Evolutionary conservation across 2,797 vertebrate genomes (phyloP), one percentile per base, ranked within the genome.

Genomic region (Rhynchotus rufescens): DNA sequence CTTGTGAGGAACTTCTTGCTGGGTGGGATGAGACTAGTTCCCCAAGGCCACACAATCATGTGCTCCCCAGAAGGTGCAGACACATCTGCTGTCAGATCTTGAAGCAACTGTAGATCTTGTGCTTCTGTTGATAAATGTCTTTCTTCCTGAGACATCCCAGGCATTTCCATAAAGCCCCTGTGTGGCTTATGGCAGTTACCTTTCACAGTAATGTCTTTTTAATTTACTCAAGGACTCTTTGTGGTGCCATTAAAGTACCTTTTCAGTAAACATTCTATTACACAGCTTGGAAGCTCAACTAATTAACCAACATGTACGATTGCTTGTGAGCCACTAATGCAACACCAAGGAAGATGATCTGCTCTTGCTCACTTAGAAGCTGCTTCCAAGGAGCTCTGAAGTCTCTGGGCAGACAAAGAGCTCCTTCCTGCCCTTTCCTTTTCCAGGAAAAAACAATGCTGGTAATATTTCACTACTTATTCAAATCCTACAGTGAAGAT

Each of bases 261-360:
- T 75, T 76, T 68, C 71, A 80, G 83, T 28, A 95, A 93, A 89
- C 32, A 36, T 30, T 61, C 66, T 77, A 73, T 87, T 93, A 93
- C 47, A 62, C 56, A 87, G 62, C 80, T 74, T 76, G 82, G 80
- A 88, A 93, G 95, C 44, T 15, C 67, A 79, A 92, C 74, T 94
- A 76, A 92, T 85, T 62, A 87, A 92, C 71, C 36, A 68, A 66
- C 62, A 56, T 2, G 25, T 26, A 61, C 19, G 5, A 61, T 84
- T 84, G 64, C 9, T 85, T 91, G 59, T 71, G 67, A 81, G 56
- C 25, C 75, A 51, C 60, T 89, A 81, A 83, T 11, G 51, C 62
- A 79, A 74, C 71, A 81, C 11, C 40, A 36, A 75, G 45, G 72
- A 84, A 78, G 60, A 83, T 22, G 61, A 91, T 57, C 65, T 84